A percentile compares a stretch with the other conserved stretches of the same genome.
These are phyloP conservation scores for Pogona vitticeps DNA, from an alignment of 2,113 vertebrate species.

Conservation along the genomic window DNA sequence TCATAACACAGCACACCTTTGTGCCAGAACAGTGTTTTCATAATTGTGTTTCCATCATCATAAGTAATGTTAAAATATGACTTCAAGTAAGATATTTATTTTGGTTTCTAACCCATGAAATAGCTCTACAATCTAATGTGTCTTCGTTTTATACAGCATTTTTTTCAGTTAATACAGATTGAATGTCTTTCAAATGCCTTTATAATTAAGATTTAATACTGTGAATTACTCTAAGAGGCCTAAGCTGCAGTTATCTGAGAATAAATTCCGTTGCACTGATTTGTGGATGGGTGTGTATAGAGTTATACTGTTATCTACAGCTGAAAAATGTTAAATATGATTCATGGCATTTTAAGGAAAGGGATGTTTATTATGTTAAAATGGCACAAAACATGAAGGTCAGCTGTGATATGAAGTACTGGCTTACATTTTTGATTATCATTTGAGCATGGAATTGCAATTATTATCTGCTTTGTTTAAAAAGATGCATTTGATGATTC, in stretches of 20 bases:
- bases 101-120: background rate
- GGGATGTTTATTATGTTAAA: background rate
- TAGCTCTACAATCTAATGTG: background rate
- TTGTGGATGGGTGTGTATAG: background rate
- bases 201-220: background rate
- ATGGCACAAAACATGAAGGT: background rate
- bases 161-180: background rate
- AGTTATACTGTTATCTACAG: background rate
- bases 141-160: background rate
- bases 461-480: background rate
- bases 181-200: background rate
- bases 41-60: slow-evolving; percentile 23
- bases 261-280: background rate
- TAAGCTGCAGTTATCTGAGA: background rate
- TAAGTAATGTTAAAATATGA: background rate
- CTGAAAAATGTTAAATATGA: background rate
- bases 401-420: background rate
- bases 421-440: background rate
- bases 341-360: background rate
- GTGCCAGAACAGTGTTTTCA: slow-evolving; percentile 19
- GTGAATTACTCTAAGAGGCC: background rate
- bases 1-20: slow-evolving; percentile 23
- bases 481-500: background rate
- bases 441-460: background rate
- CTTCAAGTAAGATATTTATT: slow-evolving; percentile 33